Conservation (phyloP, 2,888 invertebrate genomes). For the Cephus nigrinus region DNA sequence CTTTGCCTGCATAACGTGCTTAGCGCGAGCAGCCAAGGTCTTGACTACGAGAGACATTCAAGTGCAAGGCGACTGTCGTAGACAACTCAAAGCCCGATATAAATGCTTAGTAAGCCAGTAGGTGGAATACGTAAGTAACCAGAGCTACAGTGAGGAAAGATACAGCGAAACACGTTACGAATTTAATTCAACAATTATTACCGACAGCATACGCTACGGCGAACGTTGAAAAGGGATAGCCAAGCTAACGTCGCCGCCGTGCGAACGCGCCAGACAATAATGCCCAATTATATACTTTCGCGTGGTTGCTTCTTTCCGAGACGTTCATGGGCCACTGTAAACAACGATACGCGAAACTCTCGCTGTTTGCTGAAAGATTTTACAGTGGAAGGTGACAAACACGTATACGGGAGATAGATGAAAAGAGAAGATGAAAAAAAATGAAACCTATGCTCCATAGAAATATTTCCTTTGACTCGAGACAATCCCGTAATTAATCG, state of each 20-base stretch:
- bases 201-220: background rate
- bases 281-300: background rate
- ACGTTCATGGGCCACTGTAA: background rate
- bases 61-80: constrained; percentile 5
- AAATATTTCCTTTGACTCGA: background rate
- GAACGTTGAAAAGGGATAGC: background rate
- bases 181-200: background rate
- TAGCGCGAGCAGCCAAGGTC: constrained; percentile 1
- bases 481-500: background rate
- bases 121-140: background rate
- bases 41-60: background rate
- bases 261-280: background rate
- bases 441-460: background rate
- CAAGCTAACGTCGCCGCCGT: background rate
- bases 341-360: background rate
- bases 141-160: background rate
- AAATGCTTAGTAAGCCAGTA: background rate
- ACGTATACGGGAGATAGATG: background rate
- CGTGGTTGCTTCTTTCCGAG: background rate
- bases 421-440: background rate
- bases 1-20: background rate
- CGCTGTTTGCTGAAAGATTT: background rate
- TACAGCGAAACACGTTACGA: background rate
- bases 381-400: background rate
- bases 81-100: background rate